These are phyloP conservation scores for Augochlorella aurata DNA, from an alignment of 2,888 invertebrate species.

Conservation along the genomic window DNA sequence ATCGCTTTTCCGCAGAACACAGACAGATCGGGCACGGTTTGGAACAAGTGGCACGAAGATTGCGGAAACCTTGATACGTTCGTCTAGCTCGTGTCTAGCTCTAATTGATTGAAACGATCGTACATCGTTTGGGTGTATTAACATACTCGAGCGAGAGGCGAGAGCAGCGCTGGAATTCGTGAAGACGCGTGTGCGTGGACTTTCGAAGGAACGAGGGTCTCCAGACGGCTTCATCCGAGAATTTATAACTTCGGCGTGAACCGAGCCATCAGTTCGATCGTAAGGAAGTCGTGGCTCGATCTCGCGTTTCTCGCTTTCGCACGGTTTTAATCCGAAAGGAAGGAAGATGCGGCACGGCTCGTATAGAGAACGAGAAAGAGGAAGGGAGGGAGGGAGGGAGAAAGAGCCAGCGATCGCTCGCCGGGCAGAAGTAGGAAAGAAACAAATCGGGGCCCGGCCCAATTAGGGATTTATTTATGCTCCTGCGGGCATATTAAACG, in stretches of 20 bases:
- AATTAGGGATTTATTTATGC: conserved; percentile 73
- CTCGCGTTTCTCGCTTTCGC: not conserved
- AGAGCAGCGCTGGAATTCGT: conserved; percentile 6
- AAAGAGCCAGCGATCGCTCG: too few relatives aligned
- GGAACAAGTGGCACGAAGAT: too few relatives aligned
- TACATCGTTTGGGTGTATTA: conserved; percentile 1
- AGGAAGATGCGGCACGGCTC: conserved; percentile 21
- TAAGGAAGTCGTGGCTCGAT: not conserved
- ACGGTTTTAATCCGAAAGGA: not conserved
- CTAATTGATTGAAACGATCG: conserved; percentile 31
- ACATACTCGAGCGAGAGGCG: conserved; percentile 11
- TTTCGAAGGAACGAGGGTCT: not conserved
- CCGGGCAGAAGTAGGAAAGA: conserved; percentile 41
- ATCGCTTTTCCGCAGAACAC: too few relatives aligned
- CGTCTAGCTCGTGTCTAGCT: conserved; percentile 10
- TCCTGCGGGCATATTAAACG: conserved; percentile 68
- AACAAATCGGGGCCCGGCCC: conserved; percentile 69
- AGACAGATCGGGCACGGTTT: too few relatives aligned
- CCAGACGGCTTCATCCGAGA: not conserved
- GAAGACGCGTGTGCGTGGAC: not conserved
- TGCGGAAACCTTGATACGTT: not conserved
- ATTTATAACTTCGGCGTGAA: conserved; percentile 10
- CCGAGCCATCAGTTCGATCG: conserved; percentile 13
- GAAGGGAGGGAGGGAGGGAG: not conserved
- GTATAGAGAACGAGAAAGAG: too few relatives aligned